Evolutionary conservation across 2,888 invertebrate species (phyloP).

Genomic region (Deilephila elpenor): DNA sequence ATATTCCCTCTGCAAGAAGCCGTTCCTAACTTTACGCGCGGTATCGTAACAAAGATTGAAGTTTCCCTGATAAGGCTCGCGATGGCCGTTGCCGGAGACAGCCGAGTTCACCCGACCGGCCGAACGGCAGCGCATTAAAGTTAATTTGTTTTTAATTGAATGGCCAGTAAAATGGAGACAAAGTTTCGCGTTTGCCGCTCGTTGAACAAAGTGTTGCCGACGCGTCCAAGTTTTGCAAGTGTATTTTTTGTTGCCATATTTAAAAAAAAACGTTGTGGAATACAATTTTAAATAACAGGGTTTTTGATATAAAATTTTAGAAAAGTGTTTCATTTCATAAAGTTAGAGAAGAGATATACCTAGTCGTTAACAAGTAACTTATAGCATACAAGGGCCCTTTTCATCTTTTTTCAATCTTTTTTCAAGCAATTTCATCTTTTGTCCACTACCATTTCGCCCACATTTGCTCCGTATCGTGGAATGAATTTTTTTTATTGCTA

Average conservation of each 20-base stretch:
- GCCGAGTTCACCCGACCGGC: not conserved
- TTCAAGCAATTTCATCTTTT: too few species aligned
- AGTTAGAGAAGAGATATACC: too few species aligned
- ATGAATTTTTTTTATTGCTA: too few species aligned
- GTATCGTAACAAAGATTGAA: constrained; percentile 3
- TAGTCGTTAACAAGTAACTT: too few species aligned
- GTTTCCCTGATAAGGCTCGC: not conserved
- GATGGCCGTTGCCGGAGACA: not conserved
- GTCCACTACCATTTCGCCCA: too few species aligned
- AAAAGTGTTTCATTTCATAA: not conserved
- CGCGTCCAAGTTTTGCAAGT: constrained; percentile 4
- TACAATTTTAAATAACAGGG: not conserved
- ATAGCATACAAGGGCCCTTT: too few species aligned
- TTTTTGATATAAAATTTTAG: not conserved
- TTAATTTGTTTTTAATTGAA: constrained; percentile 27
- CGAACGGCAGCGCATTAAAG: constrained; percentile 7
- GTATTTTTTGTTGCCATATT: not conserved
- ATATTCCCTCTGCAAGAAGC: not conserved
- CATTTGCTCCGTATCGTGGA: too few species aligned
- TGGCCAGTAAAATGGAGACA: constrained; percentile 19
- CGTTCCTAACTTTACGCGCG: not conserved
- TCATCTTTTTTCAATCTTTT: too few species aligned
- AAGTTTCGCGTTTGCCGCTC: not conserved
- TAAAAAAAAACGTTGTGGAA: not conserved
- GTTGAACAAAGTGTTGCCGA: constrained; percentile 12